Evolutionary conservation across 2,888 invertebrate genomes (phyloP).

Genomic region (Cantharis flavilabris): DNA sequence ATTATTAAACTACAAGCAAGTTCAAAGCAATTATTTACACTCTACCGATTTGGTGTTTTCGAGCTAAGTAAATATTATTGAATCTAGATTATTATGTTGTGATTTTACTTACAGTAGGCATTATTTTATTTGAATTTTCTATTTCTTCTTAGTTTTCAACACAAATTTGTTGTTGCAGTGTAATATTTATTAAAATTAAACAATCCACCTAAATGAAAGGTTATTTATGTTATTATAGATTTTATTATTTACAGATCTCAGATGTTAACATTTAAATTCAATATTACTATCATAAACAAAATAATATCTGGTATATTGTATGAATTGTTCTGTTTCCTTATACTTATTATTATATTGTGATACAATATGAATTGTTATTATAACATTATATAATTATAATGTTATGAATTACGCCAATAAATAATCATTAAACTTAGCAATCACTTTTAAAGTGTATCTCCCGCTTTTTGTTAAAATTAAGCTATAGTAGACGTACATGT

Average conservation of each 20-base stretch:
- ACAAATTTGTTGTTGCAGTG: background rate
- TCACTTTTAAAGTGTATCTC: background rate
- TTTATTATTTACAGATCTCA: background rate
- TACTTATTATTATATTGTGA: no score
- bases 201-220: background rate
- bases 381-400: background rate
- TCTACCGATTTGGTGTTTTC: background rate
- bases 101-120: background rate
- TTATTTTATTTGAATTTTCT: background rate
- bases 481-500: background rate
- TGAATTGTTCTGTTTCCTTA: no score
- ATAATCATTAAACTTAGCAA: background rate
- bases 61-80: background rate
- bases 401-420: background rate
- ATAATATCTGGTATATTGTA: no score
- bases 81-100: background rate
- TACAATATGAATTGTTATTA: background rate
- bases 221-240: background rate
- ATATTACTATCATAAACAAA: no score
- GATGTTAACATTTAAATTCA: no score
- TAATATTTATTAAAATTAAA: background rate
- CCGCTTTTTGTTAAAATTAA: background rate
- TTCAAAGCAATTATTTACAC: background rate
- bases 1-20: background rate
- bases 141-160: background rate